Conservation (phyloP, 2,888 invertebrate genomes). For the Brachyopa scutellaris region DNA sequence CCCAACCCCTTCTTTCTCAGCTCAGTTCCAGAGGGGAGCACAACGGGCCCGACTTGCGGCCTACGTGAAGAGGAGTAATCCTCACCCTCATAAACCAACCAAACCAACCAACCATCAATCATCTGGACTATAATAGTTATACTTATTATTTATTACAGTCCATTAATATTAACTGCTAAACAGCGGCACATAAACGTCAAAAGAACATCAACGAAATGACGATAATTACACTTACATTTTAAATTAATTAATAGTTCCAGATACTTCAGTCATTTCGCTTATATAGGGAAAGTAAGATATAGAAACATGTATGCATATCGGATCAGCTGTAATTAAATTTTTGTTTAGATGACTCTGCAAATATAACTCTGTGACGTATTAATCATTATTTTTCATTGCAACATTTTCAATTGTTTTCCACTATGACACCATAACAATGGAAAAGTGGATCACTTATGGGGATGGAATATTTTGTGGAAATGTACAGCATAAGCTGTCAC, state of each 20-base stretch:
- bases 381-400: neutral
- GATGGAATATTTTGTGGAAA: neutral
- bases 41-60: too few relatives aligned
- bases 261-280: neutral
- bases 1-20: too few relatives aligned
- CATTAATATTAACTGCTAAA: neutral
- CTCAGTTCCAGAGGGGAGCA: too few relatives aligned
- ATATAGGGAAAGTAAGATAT: too few relatives aligned
- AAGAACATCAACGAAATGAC: neutral
- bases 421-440: too few relatives aligned
- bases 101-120: too few relatives aligned
- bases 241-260: neutral
- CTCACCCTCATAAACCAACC: too few relatives aligned
- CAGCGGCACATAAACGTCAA: neutral
- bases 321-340: too few relatives aligned
- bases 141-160: too few relatives aligned
- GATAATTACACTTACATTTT: neutral
- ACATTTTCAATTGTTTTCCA: constrained; percentile 9
- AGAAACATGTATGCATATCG: too few relatives aligned
- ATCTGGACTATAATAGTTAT: neutral
- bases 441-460: too few relatives aligned
- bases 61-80: too few relatives aligned
- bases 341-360: constrained; percentile 38
- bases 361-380: neutral
- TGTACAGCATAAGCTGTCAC: neutral